These are phyloP conservation scores for Prolemur simus DNA, from an alignment of 2,113 vertebrate species.

Conservation along the genomic window DNA sequence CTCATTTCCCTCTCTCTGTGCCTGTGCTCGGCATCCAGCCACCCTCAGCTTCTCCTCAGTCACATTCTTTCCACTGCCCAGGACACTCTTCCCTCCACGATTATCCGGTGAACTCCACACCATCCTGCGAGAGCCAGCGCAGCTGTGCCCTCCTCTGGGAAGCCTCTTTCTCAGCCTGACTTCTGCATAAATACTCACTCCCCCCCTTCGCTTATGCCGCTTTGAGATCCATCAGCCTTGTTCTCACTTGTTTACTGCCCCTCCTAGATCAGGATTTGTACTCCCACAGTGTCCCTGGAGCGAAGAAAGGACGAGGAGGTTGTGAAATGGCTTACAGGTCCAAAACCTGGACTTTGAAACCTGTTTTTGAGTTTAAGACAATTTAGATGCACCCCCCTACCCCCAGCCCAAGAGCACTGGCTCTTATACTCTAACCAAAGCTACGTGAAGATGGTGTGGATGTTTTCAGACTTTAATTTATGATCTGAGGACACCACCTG, in stretches of 20 bases:
- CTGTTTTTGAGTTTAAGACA: background rate
- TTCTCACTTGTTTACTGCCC: background rate
- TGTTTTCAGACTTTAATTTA: constrained; percentile 46
- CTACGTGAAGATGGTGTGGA: background rate
- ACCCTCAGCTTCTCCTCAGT: background rate
- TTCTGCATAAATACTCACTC: accelerated
- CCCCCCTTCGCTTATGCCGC: background rate
- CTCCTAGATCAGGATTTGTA: background rate
- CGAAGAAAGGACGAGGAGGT: background rate
- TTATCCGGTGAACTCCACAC: background rate
- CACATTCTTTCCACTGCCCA: background rate
- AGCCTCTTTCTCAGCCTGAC: background rate
- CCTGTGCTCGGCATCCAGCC: background rate
- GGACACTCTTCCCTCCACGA: background rate
- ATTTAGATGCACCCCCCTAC: background rate
- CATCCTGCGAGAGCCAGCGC: background rate
- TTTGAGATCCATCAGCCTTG: background rate
- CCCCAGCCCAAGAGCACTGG: background rate
- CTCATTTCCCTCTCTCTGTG: background rate
- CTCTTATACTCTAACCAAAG: constrained; percentile 14
- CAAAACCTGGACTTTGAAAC: background rate
- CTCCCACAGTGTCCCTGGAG: background rate
- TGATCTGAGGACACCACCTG: background rate
- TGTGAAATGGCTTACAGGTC: background rate
- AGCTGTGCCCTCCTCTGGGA: background rate